A percentile compares a stretch with the other conserved stretches of the same genome.
phyloP scores from a whole-genome alignment of 1,140 invertebrate species.

The Agrilus planipennis region DNA sequence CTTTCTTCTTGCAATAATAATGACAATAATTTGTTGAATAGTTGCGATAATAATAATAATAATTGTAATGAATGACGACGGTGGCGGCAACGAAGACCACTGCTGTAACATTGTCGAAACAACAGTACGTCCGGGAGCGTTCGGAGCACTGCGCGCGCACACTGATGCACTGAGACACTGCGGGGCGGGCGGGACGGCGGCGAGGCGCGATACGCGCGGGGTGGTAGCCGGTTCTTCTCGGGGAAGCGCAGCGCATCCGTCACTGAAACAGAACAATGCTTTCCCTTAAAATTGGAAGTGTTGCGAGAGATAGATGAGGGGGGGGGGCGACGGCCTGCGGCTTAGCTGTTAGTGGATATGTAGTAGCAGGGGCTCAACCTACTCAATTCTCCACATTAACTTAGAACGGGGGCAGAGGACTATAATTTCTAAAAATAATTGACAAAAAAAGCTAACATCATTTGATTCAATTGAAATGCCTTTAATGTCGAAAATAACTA shows the following conservation, averaged over 20 bases:
- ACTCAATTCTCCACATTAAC: conserved; percentile 37
- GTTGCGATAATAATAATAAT: too few species aligned
- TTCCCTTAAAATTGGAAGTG: too few species aligned
- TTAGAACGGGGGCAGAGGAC: too few species aligned
- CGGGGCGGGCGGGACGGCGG: conserved; percentile 14
- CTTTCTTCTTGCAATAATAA: too few species aligned
- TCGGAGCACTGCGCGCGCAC: conserved; percentile 32
- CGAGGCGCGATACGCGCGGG: conserved; percentile 11
- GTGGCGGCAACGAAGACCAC: conserved; percentile 17
- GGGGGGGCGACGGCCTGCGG: conserved; percentile 22
- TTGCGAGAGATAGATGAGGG: too few species aligned
- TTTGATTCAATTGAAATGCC: too few species aligned
- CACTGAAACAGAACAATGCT: conserved; percentile 25
- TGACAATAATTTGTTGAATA: too few species aligned
- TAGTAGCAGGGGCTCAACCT: conserved; percentile 38
- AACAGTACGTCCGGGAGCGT: conserved; percentile 30
- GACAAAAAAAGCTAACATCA: too few species aligned
- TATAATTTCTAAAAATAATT: too few species aligned
- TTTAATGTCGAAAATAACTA: too few species aligned
- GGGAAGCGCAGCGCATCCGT: conserved; percentile 33
- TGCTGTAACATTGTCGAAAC: conserved; percentile 26
- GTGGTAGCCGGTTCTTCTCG: conserved; percentile 19
- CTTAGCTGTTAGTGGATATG: conserved; percentile 32
- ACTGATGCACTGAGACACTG: conserved; percentile 16
- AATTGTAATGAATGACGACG: too few species aligned